phyloP scores from a whole-genome alignment of 2,888 invertebrate genomes.

The Scaptomyza reducta region DNA sequence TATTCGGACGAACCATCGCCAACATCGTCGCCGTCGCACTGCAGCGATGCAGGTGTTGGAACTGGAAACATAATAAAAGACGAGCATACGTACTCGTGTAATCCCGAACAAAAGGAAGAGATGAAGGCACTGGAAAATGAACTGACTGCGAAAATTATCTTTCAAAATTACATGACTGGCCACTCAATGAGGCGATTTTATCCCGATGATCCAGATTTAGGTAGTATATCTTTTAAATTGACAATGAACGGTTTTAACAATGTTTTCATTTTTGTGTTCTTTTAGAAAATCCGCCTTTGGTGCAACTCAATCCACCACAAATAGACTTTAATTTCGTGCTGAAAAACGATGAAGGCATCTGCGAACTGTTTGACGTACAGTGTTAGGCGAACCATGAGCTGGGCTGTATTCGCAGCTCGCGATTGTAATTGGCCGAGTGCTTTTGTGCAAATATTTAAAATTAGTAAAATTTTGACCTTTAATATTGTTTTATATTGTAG shows the following conservation, averaged over 20 bases:
- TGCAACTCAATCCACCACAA: conserved; percentile 82
- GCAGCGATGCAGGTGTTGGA: conserved; percentile 52
- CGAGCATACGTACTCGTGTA: conserved; percentile 80
- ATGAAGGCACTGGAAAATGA: conserved; percentile 76
- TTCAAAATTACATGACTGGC: conserved; percentile 76
- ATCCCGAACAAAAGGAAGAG: conserved; percentile 75
- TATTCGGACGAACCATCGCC: conserved; percentile 75
- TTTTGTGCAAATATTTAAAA: conserved; percentile 77
- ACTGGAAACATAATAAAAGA: conserved; percentile 73
- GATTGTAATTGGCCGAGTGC: conserved; percentile 69
- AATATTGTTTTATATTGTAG: conserved; percentile 64
- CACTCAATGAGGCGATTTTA: conserved; percentile 81
- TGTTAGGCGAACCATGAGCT: conserved; percentile 55
- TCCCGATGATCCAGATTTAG: conserved; percentile 82
- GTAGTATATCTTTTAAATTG: conserved; percentile 48
- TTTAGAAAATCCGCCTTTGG: conserved; percentile 81
- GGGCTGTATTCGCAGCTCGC: conserved; percentile 18
- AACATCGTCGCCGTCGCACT: conserved; percentile 68
- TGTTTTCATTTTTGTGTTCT: conserved; percentile 9
- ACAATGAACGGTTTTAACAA: not conserved
- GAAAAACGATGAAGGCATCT: conserved; percentile 81
- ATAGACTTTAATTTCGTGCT: conserved; percentile 82
- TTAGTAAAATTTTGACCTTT: conserved; percentile 75
- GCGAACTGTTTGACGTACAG: conserved; percentile 83
- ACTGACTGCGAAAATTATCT: conserved; percentile 81